A percentile compares a stretch with the other conserved stretches of the same genome.
Evolutionary conservation across 2,797 vertebrate genomes (phyloP).

Genomic region (Pipistrellus nathusii): DNA sequence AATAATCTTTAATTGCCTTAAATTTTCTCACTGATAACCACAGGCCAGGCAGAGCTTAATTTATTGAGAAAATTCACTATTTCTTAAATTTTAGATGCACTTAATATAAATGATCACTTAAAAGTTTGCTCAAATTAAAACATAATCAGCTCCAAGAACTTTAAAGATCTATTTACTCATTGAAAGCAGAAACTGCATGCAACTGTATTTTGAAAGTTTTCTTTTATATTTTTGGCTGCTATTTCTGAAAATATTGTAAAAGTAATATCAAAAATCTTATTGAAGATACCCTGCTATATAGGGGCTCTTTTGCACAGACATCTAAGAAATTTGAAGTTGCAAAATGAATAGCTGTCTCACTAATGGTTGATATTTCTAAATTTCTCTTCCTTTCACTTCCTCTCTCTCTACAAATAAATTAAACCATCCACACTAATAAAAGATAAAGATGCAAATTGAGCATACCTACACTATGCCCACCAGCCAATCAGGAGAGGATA

Average conservation of each 20-base stretch:
- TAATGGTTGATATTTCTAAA: too few relatives aligned
- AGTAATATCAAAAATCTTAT: not conserved
- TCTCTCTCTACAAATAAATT: too few relatives aligned
- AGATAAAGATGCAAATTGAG: too few relatives aligned
- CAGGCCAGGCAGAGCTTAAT: not conserved
- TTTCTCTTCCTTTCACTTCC: too few relatives aligned
- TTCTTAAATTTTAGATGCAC: not conserved
- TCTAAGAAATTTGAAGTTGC: constrained; percentile 3
- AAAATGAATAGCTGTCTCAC: not conserved
- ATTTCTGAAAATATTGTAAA: not conserved
- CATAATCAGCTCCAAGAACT: not conserved
- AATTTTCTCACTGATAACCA: not conserved
- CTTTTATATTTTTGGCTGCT: not conserved
- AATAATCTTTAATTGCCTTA: not conserved
- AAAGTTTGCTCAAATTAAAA: not conserved
- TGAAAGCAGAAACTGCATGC: not conserved
- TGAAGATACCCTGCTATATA: not conserved
- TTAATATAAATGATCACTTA: constrained; percentile 17
- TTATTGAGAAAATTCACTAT: not conserved
- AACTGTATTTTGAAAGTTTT: constrained; percentile 14
- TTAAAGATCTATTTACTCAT: not conserved
- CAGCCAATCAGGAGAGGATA: too few relatives aligned
- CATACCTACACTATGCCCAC: too few relatives aligned
- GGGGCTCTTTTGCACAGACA: not conserved
- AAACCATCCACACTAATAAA: too few relatives aligned